Evolutionary conservation across 2,888 invertebrate species (phyloP).

Genomic region (Pseudococcus longispinus): DNA sequence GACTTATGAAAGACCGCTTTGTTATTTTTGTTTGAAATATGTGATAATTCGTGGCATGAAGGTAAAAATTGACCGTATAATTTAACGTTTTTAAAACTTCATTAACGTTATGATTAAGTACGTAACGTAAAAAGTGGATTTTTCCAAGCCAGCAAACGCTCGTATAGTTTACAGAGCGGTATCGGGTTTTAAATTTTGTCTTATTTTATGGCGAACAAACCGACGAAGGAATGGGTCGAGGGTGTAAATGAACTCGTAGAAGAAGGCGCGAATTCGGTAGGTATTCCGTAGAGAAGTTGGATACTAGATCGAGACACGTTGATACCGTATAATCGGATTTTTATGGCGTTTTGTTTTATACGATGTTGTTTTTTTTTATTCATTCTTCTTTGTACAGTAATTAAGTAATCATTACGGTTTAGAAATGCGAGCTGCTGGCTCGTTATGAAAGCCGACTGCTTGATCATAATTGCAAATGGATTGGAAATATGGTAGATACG

Average conservation of each 20-base stretch:
- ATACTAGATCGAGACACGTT: neutral
- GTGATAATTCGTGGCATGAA: slow-evolving; percentile 5
- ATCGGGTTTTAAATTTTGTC: neutral
- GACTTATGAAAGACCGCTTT: slow-evolving; percentile 41
- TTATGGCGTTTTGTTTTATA: slow-evolving; percentile 32
- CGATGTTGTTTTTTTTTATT: neutral
- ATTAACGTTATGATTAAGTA: slow-evolving; percentile 25
- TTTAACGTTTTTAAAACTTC: slow-evolving; percentile 17
- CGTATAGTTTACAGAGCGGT: neutral
- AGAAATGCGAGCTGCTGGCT: neutral
- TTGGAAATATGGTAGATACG: slow-evolving; percentile 1
- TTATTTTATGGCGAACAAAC: too few relatives aligned
- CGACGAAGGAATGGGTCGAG: too few relatives aligned
- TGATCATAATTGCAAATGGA: slow-evolving; percentile 46
- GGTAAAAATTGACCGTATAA: slow-evolving; percentile 29
- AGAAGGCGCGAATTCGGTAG: slow-evolving; percentile 17
- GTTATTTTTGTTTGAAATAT: slow-evolving; percentile 33
- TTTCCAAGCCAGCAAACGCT: neutral
- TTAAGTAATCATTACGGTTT: slow-evolving; percentile 38
- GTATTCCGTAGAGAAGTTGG: neutral
- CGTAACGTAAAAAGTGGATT: neutral
- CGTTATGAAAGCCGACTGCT: slow-evolving; percentile 7
- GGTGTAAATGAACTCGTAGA: slow-evolving; percentile 22
- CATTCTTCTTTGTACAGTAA: neutral
- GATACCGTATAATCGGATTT: neutral